phyloP scores from a whole-genome alignment of 2,113 vertebrate species.

The Globicephala melas region DNA sequence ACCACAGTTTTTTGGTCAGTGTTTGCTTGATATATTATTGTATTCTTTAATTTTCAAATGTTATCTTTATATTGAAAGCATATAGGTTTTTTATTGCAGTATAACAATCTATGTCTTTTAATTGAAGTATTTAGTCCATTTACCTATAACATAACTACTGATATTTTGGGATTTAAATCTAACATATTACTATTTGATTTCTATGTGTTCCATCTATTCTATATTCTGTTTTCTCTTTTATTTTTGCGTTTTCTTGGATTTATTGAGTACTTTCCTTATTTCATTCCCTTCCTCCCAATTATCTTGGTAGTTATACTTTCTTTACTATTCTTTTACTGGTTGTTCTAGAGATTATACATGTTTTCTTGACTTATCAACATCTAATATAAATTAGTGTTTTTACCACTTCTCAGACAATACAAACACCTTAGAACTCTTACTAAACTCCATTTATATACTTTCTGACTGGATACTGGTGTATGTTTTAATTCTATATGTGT shows the following conservation, averaged over 20 bases:
- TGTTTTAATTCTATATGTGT: not conserved
- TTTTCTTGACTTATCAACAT: not conserved
- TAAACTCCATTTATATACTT: not conserved
- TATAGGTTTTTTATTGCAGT: not conserved
- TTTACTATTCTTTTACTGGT: not conserved
- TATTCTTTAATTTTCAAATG: slow-evolving; percentile 15
- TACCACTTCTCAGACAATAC: not conserved
- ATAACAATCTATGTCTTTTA: not conserved
- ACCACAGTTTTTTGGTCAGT: not conserved
- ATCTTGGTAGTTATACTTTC: not conserved
- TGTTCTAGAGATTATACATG: not conserved
- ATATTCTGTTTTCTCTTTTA: not conserved
- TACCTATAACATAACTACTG: not conserved
- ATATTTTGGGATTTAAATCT: not conserved
- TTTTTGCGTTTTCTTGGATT: not conserved
- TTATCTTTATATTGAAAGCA: not conserved
- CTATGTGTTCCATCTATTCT: not conserved
- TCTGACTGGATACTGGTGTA: not conserved
- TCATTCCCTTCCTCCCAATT: not conserved
- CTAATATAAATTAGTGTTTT: not conserved
- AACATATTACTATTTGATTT: not conserved
- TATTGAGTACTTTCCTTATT: not conserved
- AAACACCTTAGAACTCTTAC: not conserved
- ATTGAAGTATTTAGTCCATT: not conserved
- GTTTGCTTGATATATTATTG: not conserved